Conservation (phyloP, 2,888 invertebrate genomes). For the Cerastoderma edule region DNA sequence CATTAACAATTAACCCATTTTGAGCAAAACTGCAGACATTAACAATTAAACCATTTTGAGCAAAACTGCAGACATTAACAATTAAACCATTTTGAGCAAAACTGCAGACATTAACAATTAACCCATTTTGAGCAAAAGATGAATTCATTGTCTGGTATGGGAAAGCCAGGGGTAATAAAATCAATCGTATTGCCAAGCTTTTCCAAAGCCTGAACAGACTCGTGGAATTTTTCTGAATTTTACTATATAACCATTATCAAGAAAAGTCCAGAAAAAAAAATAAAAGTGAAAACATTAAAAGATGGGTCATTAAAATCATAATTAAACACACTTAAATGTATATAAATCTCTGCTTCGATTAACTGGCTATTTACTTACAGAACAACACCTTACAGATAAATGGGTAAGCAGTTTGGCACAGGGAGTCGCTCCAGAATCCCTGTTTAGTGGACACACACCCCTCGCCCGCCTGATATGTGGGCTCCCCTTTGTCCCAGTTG, state of each 20-base stretch:
- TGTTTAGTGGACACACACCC: conserved; percentile 59
- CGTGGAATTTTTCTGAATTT: neutral
- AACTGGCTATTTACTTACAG: conserved; percentile 33
- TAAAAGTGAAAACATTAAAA: neutral
- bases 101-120: too few species aligned
- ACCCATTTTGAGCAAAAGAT: neutral
- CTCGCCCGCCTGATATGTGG: conserved; percentile 47
- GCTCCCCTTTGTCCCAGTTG: conserved; percentile 65
- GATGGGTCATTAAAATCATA: neutral
- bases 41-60: too few species aligned
- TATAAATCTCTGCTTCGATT: neutral
- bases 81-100: too few species aligned
- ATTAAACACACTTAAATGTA: neutral
- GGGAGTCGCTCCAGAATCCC: conserved; percentile 64
- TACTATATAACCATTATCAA: neutral
- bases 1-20: too few species aligned
- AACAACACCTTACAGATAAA: conserved; percentile 61
- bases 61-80: too few species aligned
- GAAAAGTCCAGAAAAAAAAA: neutral
- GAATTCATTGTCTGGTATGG: too few species aligned
- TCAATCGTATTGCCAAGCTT: neutral
- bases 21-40: too few species aligned
- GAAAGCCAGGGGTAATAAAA: too few species aligned
- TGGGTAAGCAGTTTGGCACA: conserved; percentile 49
- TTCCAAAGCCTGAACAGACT: neutral